Evolutionary conservation across 1,140 invertebrate species (phyloP).

Genomic region (Melitaea cinxia): DNA sequence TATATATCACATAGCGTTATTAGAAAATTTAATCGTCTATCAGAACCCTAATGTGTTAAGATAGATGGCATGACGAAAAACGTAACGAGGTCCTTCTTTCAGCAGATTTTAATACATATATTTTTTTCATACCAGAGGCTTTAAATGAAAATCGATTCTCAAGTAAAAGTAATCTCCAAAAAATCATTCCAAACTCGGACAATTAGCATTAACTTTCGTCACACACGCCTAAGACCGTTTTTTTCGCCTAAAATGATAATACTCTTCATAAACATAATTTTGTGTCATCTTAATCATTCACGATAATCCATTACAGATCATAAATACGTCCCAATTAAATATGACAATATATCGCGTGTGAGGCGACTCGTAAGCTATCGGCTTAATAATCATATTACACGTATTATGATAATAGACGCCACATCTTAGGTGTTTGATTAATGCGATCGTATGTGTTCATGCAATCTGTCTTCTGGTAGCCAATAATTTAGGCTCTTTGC

Average conservation of each 20-base stretch:
- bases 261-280: not conserved
- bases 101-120: too few species aligned
- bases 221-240: not conserved
- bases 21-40: too few species aligned
- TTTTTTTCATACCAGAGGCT: too few species aligned
- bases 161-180: too few species aligned
- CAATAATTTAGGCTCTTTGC: conserved; percentile 5
- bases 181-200: too few species aligned
- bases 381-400: conserved; percentile 21
- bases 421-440: conserved; percentile 25
- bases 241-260: too few species aligned
- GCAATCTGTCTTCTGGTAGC: conserved; percentile 9
- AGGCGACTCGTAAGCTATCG: conserved; percentile 12
- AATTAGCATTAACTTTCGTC: too few species aligned
- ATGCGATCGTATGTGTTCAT: conserved; percentile 11
- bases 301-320: not conserved
- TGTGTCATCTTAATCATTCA: not conserved
- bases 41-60: too few species aligned
- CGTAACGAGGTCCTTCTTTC: too few species aligned
- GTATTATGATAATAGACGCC: conserved; percentile 21
- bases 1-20: too few species aligned
- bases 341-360: not conserved
- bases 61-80: too few species aligned
- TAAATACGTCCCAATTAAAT: not conserved
- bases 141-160: too few species aligned